A percentile compares a stretch with the other conserved stretches of the same genome.
Conservation (phyloP, 2,797 vertebrate genomes). For the Valencia hispanica region DNA sequence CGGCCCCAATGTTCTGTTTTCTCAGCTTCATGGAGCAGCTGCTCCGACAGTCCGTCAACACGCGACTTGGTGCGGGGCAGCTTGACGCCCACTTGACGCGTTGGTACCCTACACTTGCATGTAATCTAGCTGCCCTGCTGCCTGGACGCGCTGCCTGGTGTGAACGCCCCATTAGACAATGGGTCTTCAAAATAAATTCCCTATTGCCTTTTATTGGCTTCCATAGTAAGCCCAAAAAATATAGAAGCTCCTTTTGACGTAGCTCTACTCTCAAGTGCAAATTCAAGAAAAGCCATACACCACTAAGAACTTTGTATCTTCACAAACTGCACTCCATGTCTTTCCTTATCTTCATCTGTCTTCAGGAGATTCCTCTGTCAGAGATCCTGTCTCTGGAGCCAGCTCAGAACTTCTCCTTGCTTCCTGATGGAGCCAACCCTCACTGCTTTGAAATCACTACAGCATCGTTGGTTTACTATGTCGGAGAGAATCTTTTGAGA, state of each 20-base stretch:
- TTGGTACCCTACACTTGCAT: no score
- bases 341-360: neutral
- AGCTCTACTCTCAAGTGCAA: neutral
- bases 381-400: slow-evolving; percentile 93
- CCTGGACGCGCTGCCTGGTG: no score
- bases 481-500: slow-evolving; percentile 87
- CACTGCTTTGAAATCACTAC: slow-evolving; percentile 97
- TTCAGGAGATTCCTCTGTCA: slow-evolving; percentile 95
- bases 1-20: no score
- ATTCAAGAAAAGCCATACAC: neutral
- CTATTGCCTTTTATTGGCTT: no score
- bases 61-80: no score
- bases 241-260: neutral
- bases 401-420: slow-evolving; percentile 85
- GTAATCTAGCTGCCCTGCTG: no score
- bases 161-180: no score
- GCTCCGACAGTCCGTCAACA: no score
- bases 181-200: no score
- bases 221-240: neutral
- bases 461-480: slow-evolving; percentile 89
- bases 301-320: neutral
- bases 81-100: no score
- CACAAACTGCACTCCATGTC: neutral
- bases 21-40: no score
- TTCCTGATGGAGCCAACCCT: slow-evolving; percentile 86